phyloP scores from a whole-genome alignment of 2,113 vertebrate species.

The Protomyctophum bolini region DNA sequence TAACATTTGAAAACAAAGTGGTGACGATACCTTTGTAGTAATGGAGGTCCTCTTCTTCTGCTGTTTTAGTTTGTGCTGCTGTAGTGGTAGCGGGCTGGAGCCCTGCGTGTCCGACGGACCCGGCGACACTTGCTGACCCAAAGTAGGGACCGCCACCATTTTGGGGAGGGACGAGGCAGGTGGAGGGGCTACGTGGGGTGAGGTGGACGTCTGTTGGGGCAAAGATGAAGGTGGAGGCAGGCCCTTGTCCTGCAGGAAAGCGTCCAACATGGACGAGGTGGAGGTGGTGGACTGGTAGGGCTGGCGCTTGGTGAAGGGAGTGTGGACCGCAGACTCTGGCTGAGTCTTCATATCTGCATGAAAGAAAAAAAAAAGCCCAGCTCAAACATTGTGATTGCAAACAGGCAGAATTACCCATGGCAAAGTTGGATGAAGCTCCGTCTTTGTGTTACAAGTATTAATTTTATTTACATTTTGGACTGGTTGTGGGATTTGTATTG shows the following conservation, averaged over 20 bases:
- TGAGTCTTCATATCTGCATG: constrained; percentile 88
- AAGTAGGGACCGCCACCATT: constrained; percentile 76
- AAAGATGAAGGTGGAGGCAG: constrained; percentile 70
- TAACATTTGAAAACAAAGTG: too few species aligned
- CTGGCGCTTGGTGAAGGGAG: constrained; percentile 91
- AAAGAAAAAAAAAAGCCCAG: background rate
- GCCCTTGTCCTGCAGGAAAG: constrained; percentile 93
- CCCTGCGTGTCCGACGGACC: constrained; percentile 92
- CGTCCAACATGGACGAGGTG: constrained; percentile 91
- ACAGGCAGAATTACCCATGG: too few species aligned
- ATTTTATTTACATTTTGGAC: too few species aligned
- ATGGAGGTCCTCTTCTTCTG: constrained; percentile 95
- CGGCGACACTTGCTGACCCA: constrained; percentile 87
- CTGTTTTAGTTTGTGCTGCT: constrained; percentile 96
- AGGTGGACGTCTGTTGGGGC: constrained; percentile 77
- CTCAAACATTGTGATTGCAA: too few species aligned
- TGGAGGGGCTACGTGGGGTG: constrained; percentile 73
- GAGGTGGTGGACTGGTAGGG: constrained; percentile 83
- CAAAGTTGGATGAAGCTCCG: too few species aligned
- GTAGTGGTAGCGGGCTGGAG: constrained; percentile 93
- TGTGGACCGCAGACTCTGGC: constrained; percentile 84
- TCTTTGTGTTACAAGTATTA: too few species aligned
- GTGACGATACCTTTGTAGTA: constrained; percentile 85
- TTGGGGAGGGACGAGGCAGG: constrained; percentile 82
- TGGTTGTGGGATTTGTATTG: too few species aligned